phyloP scores from a whole-genome alignment of 37 sponge, comb jelly and placozoan species.

The Halisarca cf. caerulea region DNA sequence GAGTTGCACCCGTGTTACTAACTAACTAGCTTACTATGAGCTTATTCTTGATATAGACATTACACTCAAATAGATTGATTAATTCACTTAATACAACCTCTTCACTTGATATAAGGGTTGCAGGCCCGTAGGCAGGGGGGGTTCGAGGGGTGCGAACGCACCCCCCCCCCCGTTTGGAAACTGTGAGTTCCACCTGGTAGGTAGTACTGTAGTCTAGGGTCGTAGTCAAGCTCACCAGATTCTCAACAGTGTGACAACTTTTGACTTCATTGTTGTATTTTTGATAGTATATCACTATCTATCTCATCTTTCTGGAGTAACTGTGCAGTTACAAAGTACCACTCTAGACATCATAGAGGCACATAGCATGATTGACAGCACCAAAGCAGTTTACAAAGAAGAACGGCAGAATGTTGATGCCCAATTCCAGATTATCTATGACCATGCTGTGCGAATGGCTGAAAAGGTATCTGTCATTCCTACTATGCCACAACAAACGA shows the following conservation, averaged over 20 bases:
- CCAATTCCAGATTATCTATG: constrained; percentile 36
- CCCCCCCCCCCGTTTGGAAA: too few relatives aligned
- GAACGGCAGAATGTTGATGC: constrained; percentile 35
- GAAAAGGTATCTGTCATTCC: constrained; percentile 16
- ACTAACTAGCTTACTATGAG: too few relatives aligned
- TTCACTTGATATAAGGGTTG: too few relatives aligned
- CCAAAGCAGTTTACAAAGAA: constrained; percentile 15
- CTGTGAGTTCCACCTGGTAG: constrained; percentile 17
- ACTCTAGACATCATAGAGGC: constrained; percentile 52
- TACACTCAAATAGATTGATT: too few relatives aligned
- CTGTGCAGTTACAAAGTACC: constrained; percentile 46
- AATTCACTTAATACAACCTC: too few relatives aligned
- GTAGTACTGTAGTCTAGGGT: constrained; percentile 33
- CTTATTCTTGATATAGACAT: too few relatives aligned
- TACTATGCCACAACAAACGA: constrained; percentile 37
- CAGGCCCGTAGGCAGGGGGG: too few relatives aligned
- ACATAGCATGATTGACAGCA: constrained; percentile 33
- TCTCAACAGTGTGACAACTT: constrained; percentile 33
- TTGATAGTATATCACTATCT: constrained; percentile 16
- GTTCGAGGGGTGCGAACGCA: too few relatives aligned
- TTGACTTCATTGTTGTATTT: constrained; percentile 33
- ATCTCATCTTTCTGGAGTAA: constrained; percentile 41
- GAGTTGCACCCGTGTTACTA: too few relatives aligned
- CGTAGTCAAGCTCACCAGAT: constrained; percentile 42
- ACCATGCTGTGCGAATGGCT: constrained; percentile 32